phyloP scores from a whole-genome alignment of 1,140 invertebrate genomes.

The Chrysopa pallens region DNA sequence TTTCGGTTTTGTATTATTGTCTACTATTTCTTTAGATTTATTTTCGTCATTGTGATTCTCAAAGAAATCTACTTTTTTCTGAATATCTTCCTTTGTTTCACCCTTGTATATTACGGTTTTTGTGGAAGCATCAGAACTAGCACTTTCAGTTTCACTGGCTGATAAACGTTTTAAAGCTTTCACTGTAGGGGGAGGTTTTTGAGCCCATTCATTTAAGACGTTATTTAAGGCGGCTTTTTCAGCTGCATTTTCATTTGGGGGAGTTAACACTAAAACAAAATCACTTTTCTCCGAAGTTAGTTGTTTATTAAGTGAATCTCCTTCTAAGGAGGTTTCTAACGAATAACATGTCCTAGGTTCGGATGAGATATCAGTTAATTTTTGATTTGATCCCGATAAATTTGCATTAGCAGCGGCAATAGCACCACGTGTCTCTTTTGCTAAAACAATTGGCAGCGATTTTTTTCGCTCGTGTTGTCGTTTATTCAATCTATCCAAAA shows the following conservation, averaged over 20 bases:
- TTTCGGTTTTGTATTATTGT: conserved; percentile 12
- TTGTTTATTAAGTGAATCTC: conserved; percentile 8
- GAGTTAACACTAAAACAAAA: conserved; percentile 29
- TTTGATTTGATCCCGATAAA: conserved; percentile 8
- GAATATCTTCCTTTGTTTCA: conserved; percentile 34
- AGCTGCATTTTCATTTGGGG: conserved; percentile 18
- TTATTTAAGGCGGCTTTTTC: conserved; percentile 16
- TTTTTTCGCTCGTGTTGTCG: conserved; percentile 23
- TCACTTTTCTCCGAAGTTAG: conserved; percentile 21
- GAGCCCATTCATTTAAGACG: conserved; percentile 26
- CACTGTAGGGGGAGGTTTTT: conserved; percentile 10
- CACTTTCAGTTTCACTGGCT: conserved; percentile 41
- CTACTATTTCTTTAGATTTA: conserved; percentile 24
- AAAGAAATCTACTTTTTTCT: conserved; percentile 61
- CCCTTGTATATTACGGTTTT: conserved; percentile 38
- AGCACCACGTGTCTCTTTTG: conserved; percentile 43
- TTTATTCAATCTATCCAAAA: conserved; percentile 37
- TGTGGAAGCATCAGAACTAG: conserved; percentile 47
- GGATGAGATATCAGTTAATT: conserved; percentile 17
- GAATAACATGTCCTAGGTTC: conserved; percentile 32
- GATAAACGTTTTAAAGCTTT: conserved; percentile 19
- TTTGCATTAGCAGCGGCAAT: conserved; percentile 34
- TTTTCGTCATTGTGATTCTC: conserved; percentile 37
- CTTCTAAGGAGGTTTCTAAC: conserved; percentile 27
- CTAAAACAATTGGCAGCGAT: conserved; percentile 25